Percentiles rank a stretch among this genome's conserved stretches.
Conservation (phyloP, 2,113 vertebrate genomes). For the Carollia perspicillata region DNA sequence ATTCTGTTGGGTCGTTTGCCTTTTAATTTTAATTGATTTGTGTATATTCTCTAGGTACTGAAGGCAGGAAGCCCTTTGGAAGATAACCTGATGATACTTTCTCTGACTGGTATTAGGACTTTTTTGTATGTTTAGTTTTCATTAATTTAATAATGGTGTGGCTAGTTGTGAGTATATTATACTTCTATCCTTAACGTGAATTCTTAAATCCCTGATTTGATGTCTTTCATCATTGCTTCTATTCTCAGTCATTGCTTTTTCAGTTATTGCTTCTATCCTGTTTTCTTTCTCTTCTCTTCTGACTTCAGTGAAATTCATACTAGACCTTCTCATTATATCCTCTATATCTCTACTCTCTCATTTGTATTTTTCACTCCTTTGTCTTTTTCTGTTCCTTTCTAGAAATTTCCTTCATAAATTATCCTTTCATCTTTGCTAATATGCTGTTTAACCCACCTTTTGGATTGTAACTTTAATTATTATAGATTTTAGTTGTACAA, state of each 20-base stretch:
- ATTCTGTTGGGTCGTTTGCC: not conserved
- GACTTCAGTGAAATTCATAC: not conserved
- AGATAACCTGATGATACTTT: not conserved
- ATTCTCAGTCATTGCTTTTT: not conserved
- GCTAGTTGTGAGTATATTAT: not conserved
- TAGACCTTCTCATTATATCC: not conserved
- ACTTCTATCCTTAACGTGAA: not conserved
- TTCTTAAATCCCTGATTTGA: constrained; percentile 35
- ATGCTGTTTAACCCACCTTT: not conserved
- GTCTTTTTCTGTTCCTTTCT: not conserved
- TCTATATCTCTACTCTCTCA: not conserved
- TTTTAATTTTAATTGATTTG: constrained; percentile 21
- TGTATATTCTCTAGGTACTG: not conserved
- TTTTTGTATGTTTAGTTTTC: not conserved
- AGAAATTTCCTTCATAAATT: not conserved
- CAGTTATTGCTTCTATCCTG: not conserved
- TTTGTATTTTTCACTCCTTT: not conserved
- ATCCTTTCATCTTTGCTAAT: not conserved
- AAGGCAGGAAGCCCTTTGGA: not conserved
- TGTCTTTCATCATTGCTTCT: not conserved
- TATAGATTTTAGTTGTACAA: not conserved
- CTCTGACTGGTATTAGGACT: not conserved
- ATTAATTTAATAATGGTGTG: not conserved
- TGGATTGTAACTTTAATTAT: not conserved
- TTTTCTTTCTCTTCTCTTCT: not conserved